A percentile compares a stretch with the other conserved stretches of the same genome.
phyloP scores from a whole-genome alignment of 2,113 vertebrate genomes.

The Corapipo altera region DNA sequence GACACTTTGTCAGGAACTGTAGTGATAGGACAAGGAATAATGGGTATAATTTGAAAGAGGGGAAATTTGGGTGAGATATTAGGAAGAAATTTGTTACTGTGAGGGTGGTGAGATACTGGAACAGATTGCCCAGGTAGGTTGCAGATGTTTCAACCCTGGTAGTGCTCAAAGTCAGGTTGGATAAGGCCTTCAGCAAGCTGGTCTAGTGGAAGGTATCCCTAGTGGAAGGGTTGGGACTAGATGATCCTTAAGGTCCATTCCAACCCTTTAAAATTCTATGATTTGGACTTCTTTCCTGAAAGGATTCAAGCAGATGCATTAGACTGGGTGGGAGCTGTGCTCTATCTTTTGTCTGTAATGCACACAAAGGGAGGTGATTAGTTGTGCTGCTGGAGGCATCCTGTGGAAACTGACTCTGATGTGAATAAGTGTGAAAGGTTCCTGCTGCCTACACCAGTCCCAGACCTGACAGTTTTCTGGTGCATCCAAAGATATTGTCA shows the following conservation, averaged over 20 bases:
- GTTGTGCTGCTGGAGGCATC: background rate
- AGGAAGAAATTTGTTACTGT: background rate
- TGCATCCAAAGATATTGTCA: background rate
- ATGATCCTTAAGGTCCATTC: background rate
- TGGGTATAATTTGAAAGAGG: background rate
- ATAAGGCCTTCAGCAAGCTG: background rate
- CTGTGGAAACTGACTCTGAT: background rate
- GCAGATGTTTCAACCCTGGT: background rate
- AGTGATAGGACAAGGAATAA: background rate
- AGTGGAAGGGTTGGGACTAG: background rate
- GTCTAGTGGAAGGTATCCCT: background rate
- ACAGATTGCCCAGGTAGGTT: background rate
- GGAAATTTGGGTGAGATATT: background rate
- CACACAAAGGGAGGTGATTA: fast-evolving
- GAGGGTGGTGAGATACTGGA: background rate
- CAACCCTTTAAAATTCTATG: background rate
- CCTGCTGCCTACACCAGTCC: background rate
- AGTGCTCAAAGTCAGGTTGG: background rate
- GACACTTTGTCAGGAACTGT: background rate
- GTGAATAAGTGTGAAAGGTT: background rate
- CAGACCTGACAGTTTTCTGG: background rate
- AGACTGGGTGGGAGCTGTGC: background rate
- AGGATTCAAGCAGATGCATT: background rate
- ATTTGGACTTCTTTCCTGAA: background rate
- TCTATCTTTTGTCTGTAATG: background rate